Evolutionary conservation across 1,140 invertebrate species (phyloP).

Genomic region (Campoletis sonorensis): DNA sequence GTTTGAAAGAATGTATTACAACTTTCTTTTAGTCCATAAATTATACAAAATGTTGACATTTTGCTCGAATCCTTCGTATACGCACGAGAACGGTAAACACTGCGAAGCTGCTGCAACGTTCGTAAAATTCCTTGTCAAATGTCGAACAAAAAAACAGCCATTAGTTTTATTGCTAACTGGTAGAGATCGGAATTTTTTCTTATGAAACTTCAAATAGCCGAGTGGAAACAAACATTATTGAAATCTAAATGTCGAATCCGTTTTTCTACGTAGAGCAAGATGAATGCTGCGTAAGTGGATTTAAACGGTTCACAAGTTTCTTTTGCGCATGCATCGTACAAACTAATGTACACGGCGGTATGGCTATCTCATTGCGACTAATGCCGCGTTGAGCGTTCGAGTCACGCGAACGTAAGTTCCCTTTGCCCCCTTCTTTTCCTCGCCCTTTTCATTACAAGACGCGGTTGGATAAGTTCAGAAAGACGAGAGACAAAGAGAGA

Average conservation of each 20-base stretch:
- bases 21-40: too few relatives aligned
- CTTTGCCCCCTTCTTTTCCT: neutral
- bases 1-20: too few relatives aligned
- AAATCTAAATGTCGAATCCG: neutral
- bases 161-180: too few relatives aligned
- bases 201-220: too few relatives aligned
- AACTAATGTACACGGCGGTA: neutral
- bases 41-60: too few relatives aligned
- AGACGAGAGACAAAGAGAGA: conserved; percentile 12
- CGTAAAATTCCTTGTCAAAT: too few relatives aligned
- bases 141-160: too few relatives aligned
- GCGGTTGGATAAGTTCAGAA: too few relatives aligned
- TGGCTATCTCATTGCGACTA: neutral
- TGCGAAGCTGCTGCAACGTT: too few relatives aligned
- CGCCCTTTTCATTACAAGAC: neutral
- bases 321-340: neutral
- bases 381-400: neutral
- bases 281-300: neutral
- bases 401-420: neutral
- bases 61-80: too few relatives aligned
- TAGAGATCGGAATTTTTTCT: too few relatives aligned
- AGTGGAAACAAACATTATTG: neutral
- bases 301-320: conserved; percentile 17
- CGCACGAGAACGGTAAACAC: too few relatives aligned
- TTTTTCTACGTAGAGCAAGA: neutral